Percentiles rank a stretch among this genome's conserved stretches.
phyloP scores from a whole-genome alignment of 2,888 invertebrate genomes.

The Hydrotaea cyrtoneurina region DNA sequence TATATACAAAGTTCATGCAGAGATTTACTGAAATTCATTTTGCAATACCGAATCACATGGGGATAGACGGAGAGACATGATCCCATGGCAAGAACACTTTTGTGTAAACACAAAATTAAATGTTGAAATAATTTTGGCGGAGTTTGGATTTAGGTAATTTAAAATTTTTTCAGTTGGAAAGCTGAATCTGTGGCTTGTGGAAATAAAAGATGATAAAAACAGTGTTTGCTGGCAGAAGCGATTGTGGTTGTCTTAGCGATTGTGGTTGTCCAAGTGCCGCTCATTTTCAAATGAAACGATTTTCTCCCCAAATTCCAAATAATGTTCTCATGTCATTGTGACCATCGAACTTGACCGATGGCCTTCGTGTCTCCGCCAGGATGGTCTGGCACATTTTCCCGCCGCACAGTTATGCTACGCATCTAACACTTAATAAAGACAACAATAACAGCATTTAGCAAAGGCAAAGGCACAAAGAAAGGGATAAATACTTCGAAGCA shows the following conservation, averaged over 20 bases:
- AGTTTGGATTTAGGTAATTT: too few species aligned
- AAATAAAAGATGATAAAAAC: too few species aligned
- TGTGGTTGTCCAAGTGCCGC: too few species aligned
- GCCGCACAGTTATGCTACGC: conserved; percentile 48
- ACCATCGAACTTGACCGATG: neutral
- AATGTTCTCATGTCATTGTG: neutral
- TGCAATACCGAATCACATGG: conserved; percentile 69
- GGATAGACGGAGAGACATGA: conserved; percentile 62
- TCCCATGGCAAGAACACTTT: conserved; percentile 39
- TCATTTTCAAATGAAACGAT: too few species aligned
- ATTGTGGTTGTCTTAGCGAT: too few species aligned
- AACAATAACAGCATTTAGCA: conserved; percentile 65
- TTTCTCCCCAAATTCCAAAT: too few species aligned
- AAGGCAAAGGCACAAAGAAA: conserved; percentile 39
- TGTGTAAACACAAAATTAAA: neutral
- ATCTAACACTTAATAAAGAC: conserved; percentile 69
- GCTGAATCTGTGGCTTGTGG: too few species aligned
- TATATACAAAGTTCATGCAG: conserved; percentile 66
- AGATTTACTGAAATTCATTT: conserved; percentile 67
- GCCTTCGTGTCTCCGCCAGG: neutral
- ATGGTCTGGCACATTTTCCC: neutral
- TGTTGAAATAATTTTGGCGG: too few species aligned
- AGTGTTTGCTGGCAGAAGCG: too few species aligned
- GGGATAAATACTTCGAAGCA: conserved; percentile 55
- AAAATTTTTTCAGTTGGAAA: too few species aligned